Evolutionary conservation across 1,140 invertebrate genomes (phyloP), one percentile per base, ranked within the genome.

Genomic region (Brachionus koreanus): DNA sequence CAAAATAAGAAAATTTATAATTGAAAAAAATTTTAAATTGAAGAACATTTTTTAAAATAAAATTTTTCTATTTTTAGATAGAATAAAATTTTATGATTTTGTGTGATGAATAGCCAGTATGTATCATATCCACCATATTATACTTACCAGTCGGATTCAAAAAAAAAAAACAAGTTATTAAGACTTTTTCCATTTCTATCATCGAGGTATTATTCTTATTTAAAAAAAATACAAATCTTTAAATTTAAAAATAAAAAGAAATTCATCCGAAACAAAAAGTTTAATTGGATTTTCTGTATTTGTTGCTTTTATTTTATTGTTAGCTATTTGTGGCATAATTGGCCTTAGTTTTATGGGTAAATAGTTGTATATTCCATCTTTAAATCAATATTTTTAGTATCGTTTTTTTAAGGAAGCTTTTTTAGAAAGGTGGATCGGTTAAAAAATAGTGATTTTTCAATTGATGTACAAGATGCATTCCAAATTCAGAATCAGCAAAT

Each of bases 391-490:
- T 19, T 16, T 39, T 16, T 57, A 19, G 19, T 69, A 42, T 39
- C 16, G 12, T 65, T 37, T 69, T 5, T 63, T 19, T 16, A n/a
- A 69, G 65, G 35, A 37, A 69, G 37, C 5, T 69, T 69, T 69
- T 69, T 69, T 39, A 37, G 35, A 37, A 37, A 69, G 37, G 37
- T 69, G 19, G 65, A 69, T 23, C 33, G 37, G 16, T 5, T 69
- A 37, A 10, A 33, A 39, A 69, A 69, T 16, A 39, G 33, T 12
- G 65, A 69, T 69, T 77, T 77, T 77, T 77, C 74, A n/a, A 29
- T 77, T 49, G 74, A 77, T 77, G 74, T 77, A 3, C 74, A 37
- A 77, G 46, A 61, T 52, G 74, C 46, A 23, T 49, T 77, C 12
- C 39, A 77, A 49, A 25, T 77, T 37, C 42, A 77, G 25, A 77